Evolutionary conservation across 1,140 invertebrate species (phyloP).

Genomic region (Drosophila rufa): DNA sequence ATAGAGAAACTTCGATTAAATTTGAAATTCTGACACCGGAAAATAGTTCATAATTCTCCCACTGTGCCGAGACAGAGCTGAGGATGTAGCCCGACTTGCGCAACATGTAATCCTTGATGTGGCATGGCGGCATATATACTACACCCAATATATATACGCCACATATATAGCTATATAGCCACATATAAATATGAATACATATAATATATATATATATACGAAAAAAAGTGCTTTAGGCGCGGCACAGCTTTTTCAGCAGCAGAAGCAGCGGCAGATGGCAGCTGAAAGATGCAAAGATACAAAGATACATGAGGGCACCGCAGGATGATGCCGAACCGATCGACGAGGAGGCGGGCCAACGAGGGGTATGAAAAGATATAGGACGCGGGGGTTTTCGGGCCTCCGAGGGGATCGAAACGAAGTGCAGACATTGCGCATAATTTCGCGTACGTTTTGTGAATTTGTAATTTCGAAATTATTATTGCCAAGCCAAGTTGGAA

Average conservation of each 20-base stretch:
- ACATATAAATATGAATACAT: slow-evolving; percentile 42
- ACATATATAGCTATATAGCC: slow-evolving; percentile 30
- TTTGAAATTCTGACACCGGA: no score
- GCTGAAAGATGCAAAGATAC: slow-evolving; percentile 66
- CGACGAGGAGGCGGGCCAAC: slow-evolving; percentile 4
- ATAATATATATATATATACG: slow-evolving; percentile 30
- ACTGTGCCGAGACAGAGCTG: slow-evolving; percentile 40
- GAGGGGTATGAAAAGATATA: background rate
- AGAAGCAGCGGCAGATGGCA: slow-evolving; percentile 71
- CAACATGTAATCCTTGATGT: slow-evolving; percentile 68
- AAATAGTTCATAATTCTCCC: background rate
- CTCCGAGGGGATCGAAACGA: slow-evolving; percentile 34
- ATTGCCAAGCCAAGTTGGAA: slow-evolving; percentile 53
- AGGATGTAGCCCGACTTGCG: slow-evolving; percentile 42
- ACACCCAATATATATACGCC: slow-evolving; percentile 22
- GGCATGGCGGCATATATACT: slow-evolving; percentile 55
- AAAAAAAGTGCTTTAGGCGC: slow-evolving; percentile 68
- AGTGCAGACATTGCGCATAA: slow-evolving; percentile 78
- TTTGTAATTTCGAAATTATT: slow-evolving; percentile 82
- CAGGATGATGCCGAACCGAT: slow-evolving; percentile 18
- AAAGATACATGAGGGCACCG: slow-evolving; percentile 20
- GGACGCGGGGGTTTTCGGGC: slow-evolving; percentile 17
- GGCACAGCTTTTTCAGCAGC: slow-evolving; percentile 66
- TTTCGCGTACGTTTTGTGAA: slow-evolving; percentile 83
- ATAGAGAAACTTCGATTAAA: background rate